Base-by-base conservation (phyloP, 2,888 invertebrate species). In the Phragmatobia fuliginosa region DNA sequence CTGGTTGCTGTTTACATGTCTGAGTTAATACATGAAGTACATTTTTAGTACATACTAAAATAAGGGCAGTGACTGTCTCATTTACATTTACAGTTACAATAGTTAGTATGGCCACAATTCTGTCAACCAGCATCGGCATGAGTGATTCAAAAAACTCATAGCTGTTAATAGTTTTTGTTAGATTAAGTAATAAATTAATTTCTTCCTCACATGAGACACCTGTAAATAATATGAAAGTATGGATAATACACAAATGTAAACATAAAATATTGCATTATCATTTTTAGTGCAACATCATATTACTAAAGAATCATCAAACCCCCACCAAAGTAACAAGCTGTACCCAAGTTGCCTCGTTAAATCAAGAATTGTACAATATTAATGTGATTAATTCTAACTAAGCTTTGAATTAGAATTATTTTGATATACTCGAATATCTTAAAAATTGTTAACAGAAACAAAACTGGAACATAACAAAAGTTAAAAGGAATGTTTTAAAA, bases 241-340 rank as follows among this genome's bases (percentile, higher is more conserved):
- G 36, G 33, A 33, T 52, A 31, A 36, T 60, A 62, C 41, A 38
- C 33, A 28, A 6, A 25, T 6, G 21, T 31, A 33, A 11, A 16
- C 7, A 21, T 2, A 33, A 16, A 14, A 8, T n/a, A 31, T 41
- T 32, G 8, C 31, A 2, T 25, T 49, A 62, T 4, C 14, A 0
- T 59, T 58, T 33, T 41, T 61, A 25, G 70, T 84, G 84, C 91
- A 91, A 88, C 88, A 90, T 92, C 92, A 92, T 92, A 91, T 91
- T 91, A 91, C 92, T 91, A 92, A 92, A 91, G 92, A 87, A 81
- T 89, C 92, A 87, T 91, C 92, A 92, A 86, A 88, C 85, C 83
- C 86, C 86, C 81, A 75, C 75, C 83, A 83, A 83, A 82, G 85
- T 83, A 82, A 86, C 83, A 82, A 87, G 88, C 89, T 78, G 70